phyloP scores from a whole-genome alignment of 37 sponge, comb jelly and placozoan species.

The Spongilla lacustris region DNA sequence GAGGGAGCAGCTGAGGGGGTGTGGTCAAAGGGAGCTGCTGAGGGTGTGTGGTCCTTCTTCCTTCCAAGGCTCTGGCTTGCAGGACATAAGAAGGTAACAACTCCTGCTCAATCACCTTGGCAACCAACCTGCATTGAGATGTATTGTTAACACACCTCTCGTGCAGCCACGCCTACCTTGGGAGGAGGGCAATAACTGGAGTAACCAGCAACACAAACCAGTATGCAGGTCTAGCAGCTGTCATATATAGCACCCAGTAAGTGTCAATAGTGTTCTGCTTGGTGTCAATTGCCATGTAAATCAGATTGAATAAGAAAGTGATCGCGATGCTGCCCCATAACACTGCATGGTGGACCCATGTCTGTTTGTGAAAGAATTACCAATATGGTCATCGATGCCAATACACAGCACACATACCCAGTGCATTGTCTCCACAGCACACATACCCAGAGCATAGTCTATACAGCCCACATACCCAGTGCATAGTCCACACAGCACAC shows the following conservation, averaged over 20 bases:
- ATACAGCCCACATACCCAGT: too few relatives aligned
- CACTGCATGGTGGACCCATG: slow-evolving; percentile 53
- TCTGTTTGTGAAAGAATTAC: slow-evolving; percentile 48
- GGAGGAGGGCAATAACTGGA: slow-evolving; percentile 58
- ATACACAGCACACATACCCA: too few relatives aligned
- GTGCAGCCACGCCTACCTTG: slow-evolving; percentile 52
- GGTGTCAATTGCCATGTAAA: slow-evolving; percentile 68
- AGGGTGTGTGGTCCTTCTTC: too few relatives aligned
- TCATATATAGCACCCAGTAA: slow-evolving; percentile 54
- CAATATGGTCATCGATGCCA: too few relatives aligned
- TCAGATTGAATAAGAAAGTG: slow-evolving; percentile 53
- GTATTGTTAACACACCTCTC: background rate
- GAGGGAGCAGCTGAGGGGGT: too few relatives aligned
- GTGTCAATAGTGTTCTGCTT: slow-evolving; percentile 48
- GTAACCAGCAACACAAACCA: slow-evolving; percentile 68
- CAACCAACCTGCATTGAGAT: slow-evolving; percentile 27
- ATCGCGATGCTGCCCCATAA: slow-evolving; percentile 72
- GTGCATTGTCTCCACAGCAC: too few relatives aligned
- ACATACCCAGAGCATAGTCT: too few relatives aligned
- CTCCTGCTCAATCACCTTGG: slow-evolving; percentile 55
- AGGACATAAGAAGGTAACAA: slow-evolving; percentile 45
- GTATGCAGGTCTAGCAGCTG: slow-evolving; percentile 32
- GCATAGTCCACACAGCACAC: too few relatives aligned
- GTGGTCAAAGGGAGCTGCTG: too few relatives aligned
- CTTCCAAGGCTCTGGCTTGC: slow-evolving; percentile 43